Percentiles rank a stretch among this genome's conserved stretches.
Conservation (phyloP, 2,113 vertebrate genomes). For the Caranx ignobilis region DNA sequence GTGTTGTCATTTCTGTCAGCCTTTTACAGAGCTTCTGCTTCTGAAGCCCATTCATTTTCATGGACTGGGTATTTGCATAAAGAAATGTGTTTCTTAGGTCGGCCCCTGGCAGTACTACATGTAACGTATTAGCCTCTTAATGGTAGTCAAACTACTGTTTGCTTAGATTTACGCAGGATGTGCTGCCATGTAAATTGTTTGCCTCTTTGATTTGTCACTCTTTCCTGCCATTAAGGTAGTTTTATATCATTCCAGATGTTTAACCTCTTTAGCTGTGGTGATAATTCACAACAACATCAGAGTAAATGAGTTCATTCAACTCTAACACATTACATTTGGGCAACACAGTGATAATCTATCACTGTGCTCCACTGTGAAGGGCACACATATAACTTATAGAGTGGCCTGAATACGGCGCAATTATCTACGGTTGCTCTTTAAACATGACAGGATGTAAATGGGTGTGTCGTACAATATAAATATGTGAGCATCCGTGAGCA, state of each 20-base stretch:
- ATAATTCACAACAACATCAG: conserved; percentile 52
- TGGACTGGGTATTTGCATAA: neutral
- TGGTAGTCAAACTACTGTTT: conserved; percentile 69
- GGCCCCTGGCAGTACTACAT: conserved; percentile 52
- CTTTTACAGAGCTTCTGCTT: conserved; percentile 18
- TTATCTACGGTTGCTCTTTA: conserved; percentile 73
- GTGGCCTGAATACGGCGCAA: conserved; percentile 59
- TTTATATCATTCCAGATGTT: conserved; percentile 73
- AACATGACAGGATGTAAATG: conserved; percentile 69
- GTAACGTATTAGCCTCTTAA: conserved; percentile 72
- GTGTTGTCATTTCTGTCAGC: conserved; percentile 26
- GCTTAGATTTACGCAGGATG: conserved; percentile 70
- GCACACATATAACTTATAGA: conserved; percentile 64
- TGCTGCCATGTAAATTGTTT: conserved; percentile 73
- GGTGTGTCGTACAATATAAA: conserved; percentile 47
- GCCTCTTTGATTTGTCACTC: conserved; percentile 69
- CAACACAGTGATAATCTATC: conserved; percentile 67
- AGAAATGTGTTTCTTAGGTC: conserved; percentile 56
- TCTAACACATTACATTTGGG: conserved; percentile 61
- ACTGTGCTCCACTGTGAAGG: conserved; percentile 51
- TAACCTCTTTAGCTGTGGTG: conserved; percentile 43
- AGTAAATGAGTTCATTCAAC: conserved; percentile 70
- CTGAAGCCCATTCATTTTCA: conserved; percentile 7
- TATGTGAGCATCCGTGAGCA: conserved; percentile 39
- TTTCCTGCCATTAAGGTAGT: conserved; percentile 49